These are phyloP conservation scores for Loxodonta africana DNA, from an alignment of 2,113 vertebrate genomes.

Conservation along the genomic window DNA sequence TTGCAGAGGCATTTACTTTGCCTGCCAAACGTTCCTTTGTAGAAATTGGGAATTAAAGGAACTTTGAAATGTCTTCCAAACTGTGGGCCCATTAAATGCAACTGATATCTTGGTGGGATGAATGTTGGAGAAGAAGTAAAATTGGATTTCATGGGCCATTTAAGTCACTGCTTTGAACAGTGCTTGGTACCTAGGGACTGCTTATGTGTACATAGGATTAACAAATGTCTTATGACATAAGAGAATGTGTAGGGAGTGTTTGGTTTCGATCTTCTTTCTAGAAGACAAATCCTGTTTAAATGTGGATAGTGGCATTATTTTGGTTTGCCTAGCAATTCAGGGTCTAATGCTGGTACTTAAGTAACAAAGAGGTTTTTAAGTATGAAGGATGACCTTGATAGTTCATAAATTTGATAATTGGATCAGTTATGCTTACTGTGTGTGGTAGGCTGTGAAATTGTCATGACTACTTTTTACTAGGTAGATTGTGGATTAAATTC, in stretches of 20 bases:
- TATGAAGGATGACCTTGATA: neutral
- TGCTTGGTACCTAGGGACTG: neutral
- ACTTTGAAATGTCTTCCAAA: neutral
- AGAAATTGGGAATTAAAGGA: neutral
- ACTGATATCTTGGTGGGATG: neutral
- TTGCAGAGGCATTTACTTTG: neutral
- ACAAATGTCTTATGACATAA: fast-evolving
- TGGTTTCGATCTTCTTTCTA: constrained; percentile 13
- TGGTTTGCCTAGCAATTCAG: neutral
- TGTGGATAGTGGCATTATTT: neutral
- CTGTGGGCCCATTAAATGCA: neutral
- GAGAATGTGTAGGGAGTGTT: neutral
- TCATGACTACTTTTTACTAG: neutral
- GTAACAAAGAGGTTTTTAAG: neutral
- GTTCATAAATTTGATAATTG: constrained; percentile 50
- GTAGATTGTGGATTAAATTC: constrained; percentile 26
- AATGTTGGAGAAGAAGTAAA: neutral
- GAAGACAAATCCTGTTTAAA: constrained; percentile 8
- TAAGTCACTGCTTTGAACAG: neutral
- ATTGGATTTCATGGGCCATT: neutral
- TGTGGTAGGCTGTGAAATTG: neutral
- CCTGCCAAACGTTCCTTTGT: neutral
- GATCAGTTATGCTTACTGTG: neutral
- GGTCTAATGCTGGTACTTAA: neutral
- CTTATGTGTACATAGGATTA: neutral